Conservation (phyloP, 2,797 vertebrate species). For the Ceryle rudis region DNA sequence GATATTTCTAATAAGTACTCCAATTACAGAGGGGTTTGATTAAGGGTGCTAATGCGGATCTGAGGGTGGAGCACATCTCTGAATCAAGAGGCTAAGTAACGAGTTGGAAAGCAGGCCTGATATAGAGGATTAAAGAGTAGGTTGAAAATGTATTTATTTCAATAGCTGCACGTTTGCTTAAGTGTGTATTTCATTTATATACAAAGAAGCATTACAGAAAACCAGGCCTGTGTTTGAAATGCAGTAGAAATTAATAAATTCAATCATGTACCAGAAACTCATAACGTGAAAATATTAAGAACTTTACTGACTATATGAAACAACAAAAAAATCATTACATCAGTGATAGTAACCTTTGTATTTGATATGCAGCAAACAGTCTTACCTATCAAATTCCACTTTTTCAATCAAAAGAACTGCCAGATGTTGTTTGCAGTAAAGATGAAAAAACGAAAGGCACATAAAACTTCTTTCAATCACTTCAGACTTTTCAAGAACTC, state of each 20-base stretch:
- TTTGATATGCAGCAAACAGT: neutral
- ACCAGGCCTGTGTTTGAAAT: neutral
- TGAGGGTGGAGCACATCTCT: neutral
- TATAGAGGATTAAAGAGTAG: neutral
- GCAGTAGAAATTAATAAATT: neutral
- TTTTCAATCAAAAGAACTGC: neutral
- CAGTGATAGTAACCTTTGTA: neutral
- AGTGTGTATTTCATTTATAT: neutral
- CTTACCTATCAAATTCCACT: neutral
- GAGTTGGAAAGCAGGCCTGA: neutral
- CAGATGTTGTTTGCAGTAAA: neutral
- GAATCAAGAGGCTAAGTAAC: neutral
- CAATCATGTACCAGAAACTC: neutral
- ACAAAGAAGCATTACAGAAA: neutral
- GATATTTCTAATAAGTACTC: neutral
- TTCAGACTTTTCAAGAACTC: neutral
- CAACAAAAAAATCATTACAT: neutral
- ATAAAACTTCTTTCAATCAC: neutral
- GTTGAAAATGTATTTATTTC: neutral
- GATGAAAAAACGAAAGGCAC: neutral
- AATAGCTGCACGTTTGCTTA: neutral
- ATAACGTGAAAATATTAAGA: neutral
- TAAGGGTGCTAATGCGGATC: neutral
- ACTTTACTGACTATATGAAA: neutral
- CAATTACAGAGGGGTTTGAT: neutral